A percentile compares a stretch with the other conserved stretches of the same genome.
These are phyloP conservation scores for Champsocephalus gunnari DNA, from an alignment of 2,797 vertebrate species.

Conservation along the genomic window DNA sequence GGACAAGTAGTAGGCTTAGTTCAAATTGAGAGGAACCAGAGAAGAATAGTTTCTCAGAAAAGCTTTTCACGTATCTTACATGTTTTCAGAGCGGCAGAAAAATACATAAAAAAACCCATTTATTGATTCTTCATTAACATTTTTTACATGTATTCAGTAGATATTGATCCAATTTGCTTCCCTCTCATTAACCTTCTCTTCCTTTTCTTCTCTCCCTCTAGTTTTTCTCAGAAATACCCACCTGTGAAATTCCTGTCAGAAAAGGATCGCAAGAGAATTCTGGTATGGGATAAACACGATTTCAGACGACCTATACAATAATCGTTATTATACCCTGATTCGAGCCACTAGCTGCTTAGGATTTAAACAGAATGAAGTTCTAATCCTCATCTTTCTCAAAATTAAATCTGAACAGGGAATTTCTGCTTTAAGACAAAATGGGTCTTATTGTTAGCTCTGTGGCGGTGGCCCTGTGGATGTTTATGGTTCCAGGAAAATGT, in stretches of 20 bases:
- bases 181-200: neutral
- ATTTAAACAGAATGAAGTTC: neutral
- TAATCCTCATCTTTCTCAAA: neutral
- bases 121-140: neutral
- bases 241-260: slow-evolving; percentile 98
- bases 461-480: neutral
- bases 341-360: neutral
- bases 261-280: slow-evolving; percentile 98
- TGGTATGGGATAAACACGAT: slow-evolving; percentile 86
- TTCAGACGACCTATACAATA: neutral
- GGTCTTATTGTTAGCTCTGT: neutral
- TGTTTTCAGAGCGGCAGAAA: neutral
- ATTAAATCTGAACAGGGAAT: neutral
- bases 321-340: neutral
- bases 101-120: neutral
- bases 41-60: neutral
- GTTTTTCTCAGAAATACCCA: slow-evolving; percentile 97
- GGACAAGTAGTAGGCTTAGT: neutral
- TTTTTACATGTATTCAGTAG: neutral
- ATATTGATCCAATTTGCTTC: neutral
- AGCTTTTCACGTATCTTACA: neutral
- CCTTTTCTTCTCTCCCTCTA: slow-evolving; percentile 65
- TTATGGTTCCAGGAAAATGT: neutral
- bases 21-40: neutral
- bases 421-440: neutral